Evolutionary conservation across 2,113 vertebrate species (phyloP).

Genomic region (Ophiodon elongatus): DNA sequence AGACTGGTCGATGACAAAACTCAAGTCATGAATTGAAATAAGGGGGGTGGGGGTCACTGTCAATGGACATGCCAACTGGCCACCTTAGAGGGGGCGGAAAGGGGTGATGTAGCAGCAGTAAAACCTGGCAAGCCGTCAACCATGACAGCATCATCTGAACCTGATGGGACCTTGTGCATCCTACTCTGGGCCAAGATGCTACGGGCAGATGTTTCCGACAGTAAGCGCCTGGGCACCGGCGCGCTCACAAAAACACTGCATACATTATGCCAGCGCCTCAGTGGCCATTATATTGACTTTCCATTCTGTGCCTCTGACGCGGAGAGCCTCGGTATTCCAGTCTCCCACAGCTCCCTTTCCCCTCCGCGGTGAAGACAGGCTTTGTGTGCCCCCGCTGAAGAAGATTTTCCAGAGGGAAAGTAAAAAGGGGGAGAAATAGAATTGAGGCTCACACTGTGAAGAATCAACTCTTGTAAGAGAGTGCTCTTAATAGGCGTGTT

Average conservation of each 20-base stretch:
- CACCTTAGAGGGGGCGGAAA: background rate
- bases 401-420: slow-evolving; percentile 66
- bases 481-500: slow-evolving; percentile 28
- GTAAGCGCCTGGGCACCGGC: slow-evolving; percentile 16
- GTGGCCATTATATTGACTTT: slow-evolving; percentile 68
- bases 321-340: slow-evolving; percentile 54
- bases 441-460: slow-evolving; percentile 31
- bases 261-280: slow-evolving; percentile 60
- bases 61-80: slow-evolving; percentile 16
- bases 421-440: slow-evolving; percentile 33
- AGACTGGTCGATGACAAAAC: slow-evolving; percentile 66
- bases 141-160: slow-evolving; percentile 43
- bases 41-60: slow-evolving; percentile 21
- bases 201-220: slow-evolving; percentile 43
- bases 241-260: slow-evolving; percentile 60
- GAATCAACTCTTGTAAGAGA: slow-evolving; percentile 38
- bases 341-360: slow-evolving; percentile 64
- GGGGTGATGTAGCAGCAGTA: background rate
- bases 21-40: slow-evolving; percentile 55
- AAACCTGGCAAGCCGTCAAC: slow-evolving; percentile 19
- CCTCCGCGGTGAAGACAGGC: slow-evolving; percentile 60
- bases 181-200: slow-evolving; percentile 5
- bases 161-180: slow-evolving; percentile 21
- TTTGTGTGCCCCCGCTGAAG: slow-evolving; percentile 57
- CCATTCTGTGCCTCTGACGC: slow-evolving; percentile 63